Conservation (phyloP, 2,888 invertebrate genomes). For the Erannis defoliaria region DNA sequence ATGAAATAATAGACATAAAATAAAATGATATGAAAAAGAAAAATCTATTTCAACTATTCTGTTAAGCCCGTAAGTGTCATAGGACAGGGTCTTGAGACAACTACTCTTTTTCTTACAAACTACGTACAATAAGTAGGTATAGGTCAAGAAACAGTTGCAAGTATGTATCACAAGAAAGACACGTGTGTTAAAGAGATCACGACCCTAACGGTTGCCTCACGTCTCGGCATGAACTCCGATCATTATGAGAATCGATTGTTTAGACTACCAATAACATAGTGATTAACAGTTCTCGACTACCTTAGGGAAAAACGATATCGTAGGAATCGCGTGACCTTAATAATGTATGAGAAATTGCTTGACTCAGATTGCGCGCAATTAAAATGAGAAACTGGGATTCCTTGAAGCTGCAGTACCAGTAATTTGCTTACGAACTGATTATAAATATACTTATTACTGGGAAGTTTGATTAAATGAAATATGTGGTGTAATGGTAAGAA, state of each 20-base stretch:
- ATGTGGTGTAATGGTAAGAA: neutral
- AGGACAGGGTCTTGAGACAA: neutral
- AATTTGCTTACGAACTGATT: conserved; percentile 5
- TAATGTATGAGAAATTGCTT: conserved; percentile 37
- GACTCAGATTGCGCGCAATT: conserved; percentile 31
- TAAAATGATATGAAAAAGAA: no score
- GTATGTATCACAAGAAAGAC: conserved; percentile 49
- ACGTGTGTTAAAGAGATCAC: conserved; percentile 67
- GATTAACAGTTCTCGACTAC: conserved; percentile 46
- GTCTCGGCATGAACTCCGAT: conserved; percentile 55
- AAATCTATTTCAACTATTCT: no score
- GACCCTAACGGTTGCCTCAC: conserved; percentile 62
- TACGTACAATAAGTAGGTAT: conserved; percentile 26
- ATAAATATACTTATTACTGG: conserved; percentile 4
- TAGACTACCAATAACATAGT: conserved; percentile 60
- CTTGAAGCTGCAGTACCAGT: conserved; percentile 16
- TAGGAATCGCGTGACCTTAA: conserved; percentile 49
- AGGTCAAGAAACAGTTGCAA: conserved; percentile 38
- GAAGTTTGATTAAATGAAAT: neutral
- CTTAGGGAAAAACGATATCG: conserved; percentile 48
- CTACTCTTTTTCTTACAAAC: neutral
- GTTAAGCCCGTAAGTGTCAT: no score
- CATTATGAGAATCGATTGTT: conserved; percentile 70
- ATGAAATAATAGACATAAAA: neutral
- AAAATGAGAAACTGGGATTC: conserved; percentile 24